A percentile compares a stretch with the other conserved stretches of the same genome.
phyloP scores from a whole-genome alignment of 2,113 vertebrate species.

The Chionis minor region DNA sequence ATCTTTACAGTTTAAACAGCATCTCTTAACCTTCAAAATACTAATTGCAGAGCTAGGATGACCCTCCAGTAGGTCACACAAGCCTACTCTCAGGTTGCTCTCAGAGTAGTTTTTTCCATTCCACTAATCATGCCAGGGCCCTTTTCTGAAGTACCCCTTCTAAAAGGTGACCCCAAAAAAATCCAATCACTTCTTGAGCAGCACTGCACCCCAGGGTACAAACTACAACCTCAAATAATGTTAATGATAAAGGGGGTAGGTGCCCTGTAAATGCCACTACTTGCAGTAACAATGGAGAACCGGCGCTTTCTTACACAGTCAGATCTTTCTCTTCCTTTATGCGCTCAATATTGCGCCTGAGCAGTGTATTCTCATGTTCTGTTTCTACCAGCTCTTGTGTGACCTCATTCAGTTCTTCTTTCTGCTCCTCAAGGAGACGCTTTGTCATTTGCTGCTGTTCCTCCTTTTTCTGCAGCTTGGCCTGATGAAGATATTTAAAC shows the following conservation, averaged over 20 bases:
- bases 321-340: slow-evolving; percentile 82
- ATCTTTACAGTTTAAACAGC: background rate
- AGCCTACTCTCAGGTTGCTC: background rate
- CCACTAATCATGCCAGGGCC: background rate
- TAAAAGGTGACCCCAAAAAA: background rate
- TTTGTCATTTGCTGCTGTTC: slow-evolving; percentile 81
- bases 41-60: background rate
- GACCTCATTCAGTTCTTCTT: slow-evolving; percentile 81
- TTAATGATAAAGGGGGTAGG: background rate
- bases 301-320: slow-evolving; percentile 68
- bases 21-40: background rate
- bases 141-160: background rate
- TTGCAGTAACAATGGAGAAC: background rate
- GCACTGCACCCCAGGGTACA: background rate
- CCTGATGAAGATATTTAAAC: slow-evolving; percentile 64
- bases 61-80: background rate
- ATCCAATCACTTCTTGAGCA: background rate
- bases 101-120: background rate
- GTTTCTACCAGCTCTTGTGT: slow-evolving; percentile 86
- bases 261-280: background rate
- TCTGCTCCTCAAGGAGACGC: slow-evolving; percentile 82
- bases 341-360: slow-evolving; percentile 86
- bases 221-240: background rate
- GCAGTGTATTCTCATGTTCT: slow-evolving; percentile 80
- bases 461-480: slow-evolving; percentile 80